phyloP scores from a whole-genome alignment of 2,797 vertebrate genomes.

The Onychomys leucogaster region DNA sequence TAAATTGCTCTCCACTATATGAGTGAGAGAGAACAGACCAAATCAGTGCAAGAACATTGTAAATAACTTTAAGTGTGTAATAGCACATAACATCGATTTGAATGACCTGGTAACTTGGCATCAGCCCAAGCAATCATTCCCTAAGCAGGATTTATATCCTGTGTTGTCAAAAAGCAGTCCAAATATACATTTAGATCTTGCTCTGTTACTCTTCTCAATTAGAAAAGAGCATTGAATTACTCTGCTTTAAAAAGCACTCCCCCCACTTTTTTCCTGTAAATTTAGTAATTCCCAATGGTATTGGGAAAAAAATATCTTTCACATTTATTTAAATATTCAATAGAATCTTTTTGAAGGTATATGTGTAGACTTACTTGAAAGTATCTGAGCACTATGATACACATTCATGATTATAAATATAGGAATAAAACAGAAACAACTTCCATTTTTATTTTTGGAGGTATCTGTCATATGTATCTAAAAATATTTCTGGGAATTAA shows the following conservation, averaged over 20 bases:
- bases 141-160: constrained; percentile 82
- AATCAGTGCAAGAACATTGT: constrained; percentile 81
- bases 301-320: constrained; percentile 71
- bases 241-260: constrained; percentile 74
- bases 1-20: constrained; percentile 75
- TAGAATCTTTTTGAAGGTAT: constrained; percentile 67
- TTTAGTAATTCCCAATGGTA: constrained; percentile 65
- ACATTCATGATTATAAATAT: constrained; percentile 30
- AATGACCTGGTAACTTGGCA: constrained; percentile 84
- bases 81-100: constrained; percentile 79
- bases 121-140: constrained; percentile 78
- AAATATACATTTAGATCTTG: constrained; percentile 75
- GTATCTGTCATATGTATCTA: constrained; percentile 19
- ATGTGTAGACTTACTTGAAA: constrained; percentile 69
- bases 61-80: constrained; percentile 85
- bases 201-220: constrained; percentile 71
- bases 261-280: constrained; percentile 16
- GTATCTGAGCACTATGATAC: constrained; percentile 65
- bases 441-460: constrained; percentile 14
- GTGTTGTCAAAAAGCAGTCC: constrained; percentile 80
- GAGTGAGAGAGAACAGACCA: constrained; percentile 82
- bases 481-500: constrained; percentile 57
- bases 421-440: constrained; percentile 10
- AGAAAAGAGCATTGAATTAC: constrained; percentile 72
- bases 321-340: constrained; percentile 68